Evolutionary conservation across 2,113 vertebrate species (phyloP), one percentile per base, ranked within the genome.

Genomic region (Eleginops maclovinus): DNA sequence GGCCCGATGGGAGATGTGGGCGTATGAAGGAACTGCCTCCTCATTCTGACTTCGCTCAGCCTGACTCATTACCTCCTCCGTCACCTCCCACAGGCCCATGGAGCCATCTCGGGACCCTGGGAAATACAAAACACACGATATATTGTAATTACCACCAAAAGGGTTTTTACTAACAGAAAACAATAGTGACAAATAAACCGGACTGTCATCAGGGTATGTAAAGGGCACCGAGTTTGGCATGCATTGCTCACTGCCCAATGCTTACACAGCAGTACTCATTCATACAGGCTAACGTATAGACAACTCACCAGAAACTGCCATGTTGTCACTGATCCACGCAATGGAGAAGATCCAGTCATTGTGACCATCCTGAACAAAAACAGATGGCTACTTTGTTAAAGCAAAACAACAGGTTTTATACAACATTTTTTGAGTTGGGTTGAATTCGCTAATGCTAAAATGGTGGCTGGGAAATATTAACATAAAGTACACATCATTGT

Each of bases 341-440:
- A 99, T 99, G 77, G 98, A 99, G 94, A 99, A 99, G 88, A 99
- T 99, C 98, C 98, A 99, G 90, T 99, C 98, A 85, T 99, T 99
- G 89, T 99, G 98, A 62, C 98, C 98, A 76, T 99, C 96, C 98
- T 99, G 86, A 75, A n/a, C n/a, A 72, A 36, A 89, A 72, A 84
- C 21, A 86, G 82, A 78, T 8, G 7, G 24, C 4, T 54, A 21
- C 12, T 3, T 51, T 60, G 49, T 79, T 22, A 84, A 75, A 64
- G 3, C 26, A 72, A 54, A 58, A 43, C 7, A 19, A 61, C 15
- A 5, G 1, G 22, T 69, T 1, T 58, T 21, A 44, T 16, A 60
- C 16, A 67, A 12, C 21, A 2, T 4, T 17, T 6, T 36, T 6
- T 7, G 19, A 10, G 26, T 69, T 9, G 24, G 43, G 12, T 6